Base-by-base conservation (phyloP, 1,140 invertebrate species). In the Ips nitidus region DNA sequence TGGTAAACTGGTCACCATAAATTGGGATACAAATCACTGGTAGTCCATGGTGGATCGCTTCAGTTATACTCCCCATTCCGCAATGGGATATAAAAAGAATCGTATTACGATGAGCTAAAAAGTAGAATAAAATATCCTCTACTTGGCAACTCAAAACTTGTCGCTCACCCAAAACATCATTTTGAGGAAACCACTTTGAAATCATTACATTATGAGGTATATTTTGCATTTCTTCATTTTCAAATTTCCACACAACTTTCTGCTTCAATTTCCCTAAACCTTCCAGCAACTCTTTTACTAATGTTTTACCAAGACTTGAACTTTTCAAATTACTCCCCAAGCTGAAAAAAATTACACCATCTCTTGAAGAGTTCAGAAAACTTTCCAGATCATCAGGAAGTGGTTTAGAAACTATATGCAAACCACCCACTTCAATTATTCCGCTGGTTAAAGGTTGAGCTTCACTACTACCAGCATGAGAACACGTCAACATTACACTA, bases 211-310 rank as follows among this genome's bases (percentile, higher is more conserved):
- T 86, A 1, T 80, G 74, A 5, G 85, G 81, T 73, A 79, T 75
- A 39, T 82, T 80, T 22, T 81, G 74, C 41, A 82, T 75, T 2
- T 79, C 79, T 2, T 82, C 80, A 39, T 83, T 81, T 58, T 83
- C 84, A 71, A 83, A 86, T 76, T 86, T 88, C 84, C 85, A 88
- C n/a, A 88, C 72, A 5, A 88, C 81, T 61, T 81, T 81, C 65
- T 81, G 82, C 39, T 84, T 82, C 8, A 87, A 70, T 70, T 83
- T 82, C n/a, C 78, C 66, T 67, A 86, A 85, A 8, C 78, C 80
- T 53, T 82, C 80, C 1, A 83, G 68, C 43, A 86, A 73, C 4
- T 76, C 80, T 64, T 83, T 68, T 36, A 80, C 69, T 41, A 81
- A 73, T 5, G 80, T 75, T 53, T 71, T 66, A 0, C 81, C 74